Conservation (phyloP, 1,140 invertebrate genomes). For the Propsilocerus akamusi region DNA sequence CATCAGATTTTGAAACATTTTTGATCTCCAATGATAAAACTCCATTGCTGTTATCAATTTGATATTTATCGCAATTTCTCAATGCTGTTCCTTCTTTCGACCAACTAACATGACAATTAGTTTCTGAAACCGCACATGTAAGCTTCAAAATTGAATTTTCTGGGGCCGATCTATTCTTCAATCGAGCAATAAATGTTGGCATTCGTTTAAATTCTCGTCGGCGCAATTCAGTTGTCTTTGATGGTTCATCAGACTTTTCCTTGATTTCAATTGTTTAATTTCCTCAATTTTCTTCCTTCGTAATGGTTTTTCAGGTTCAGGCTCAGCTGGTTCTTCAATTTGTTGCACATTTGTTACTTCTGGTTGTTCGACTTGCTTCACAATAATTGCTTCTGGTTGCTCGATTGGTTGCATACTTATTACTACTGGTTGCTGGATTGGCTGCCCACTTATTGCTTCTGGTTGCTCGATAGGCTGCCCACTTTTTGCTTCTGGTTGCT, state of each 20-base stretch:
- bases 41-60: conserved; percentile 40
- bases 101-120: conserved; percentile 67
- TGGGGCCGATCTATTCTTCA: conserved; percentile 56
- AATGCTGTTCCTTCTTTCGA: conserved; percentile 52
- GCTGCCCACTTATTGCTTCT: too few relatives aligned
- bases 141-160: conserved; percentile 56
- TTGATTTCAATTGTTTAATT: conserved; percentile 17
- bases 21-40: conserved; percentile 59
- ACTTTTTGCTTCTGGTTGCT: too few relatives aligned
- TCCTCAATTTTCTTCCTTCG: conserved; percentile 21
- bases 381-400: too few relatives aligned
- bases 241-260: conserved; percentile 12
- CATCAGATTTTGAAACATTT: conserved; percentile 39
- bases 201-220: conserved; percentile 16
- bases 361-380: too few relatives aligned
- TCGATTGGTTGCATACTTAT: too few relatives aligned
- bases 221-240: conserved; percentile 20
- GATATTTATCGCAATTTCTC: conserved; percentile 30
- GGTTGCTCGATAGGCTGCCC: too few relatives aligned
- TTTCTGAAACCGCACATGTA: conserved; percentile 66
- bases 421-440: too few relatives aligned
- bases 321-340: conserved; percentile 6
- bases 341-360: too few relatives aligned
- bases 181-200: conserved; percentile 31
- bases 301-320: conserved; percentile 20